Evolutionary conservation across 2,113 vertebrate species (phyloP), one percentile per base, ranked within the genome.

Genomic region (Corvus moneduloides): DNA sequence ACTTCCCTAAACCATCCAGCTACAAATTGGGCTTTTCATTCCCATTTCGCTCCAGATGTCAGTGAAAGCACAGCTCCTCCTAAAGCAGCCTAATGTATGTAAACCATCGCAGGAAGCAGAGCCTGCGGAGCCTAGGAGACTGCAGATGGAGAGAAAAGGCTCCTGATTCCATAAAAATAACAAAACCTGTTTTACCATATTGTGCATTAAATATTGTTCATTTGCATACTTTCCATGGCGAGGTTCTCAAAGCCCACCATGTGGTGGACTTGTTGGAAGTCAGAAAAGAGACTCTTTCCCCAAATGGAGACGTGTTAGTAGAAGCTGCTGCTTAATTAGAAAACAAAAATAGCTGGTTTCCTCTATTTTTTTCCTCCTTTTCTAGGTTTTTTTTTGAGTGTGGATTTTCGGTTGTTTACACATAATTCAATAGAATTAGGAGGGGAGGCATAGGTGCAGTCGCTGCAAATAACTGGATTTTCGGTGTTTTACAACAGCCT

Each of bases 111-210:
- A 11, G 89, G 88, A 84, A 95, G 86, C 88, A 5, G 58, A 78
- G 89, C 64, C 28, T 5, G 76, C 68, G 30, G 55, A 93, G 90
- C 89, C 55, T 86, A 35, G 84, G 90, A 96, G 95, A 92, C 96
- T 96, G 96, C 94, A 96, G 94, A 96, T 96, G 96, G 96, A 96
- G 89, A 96, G 87, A 97, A 96, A 95, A 95, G 92, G 90, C 96
- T 96, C 90, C 96, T 97, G 92, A 96, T 96, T 96, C 93, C 94
- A 92, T 81, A 86, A 89, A 94, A 96, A 96, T 96, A 93, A 95
- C 96, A 96, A 96, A 96, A 95, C 92, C 96, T 95, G 95, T 94
- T 96, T 95, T 93, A 95, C 93, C 96, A 95, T 95, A 95, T 96
- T 95, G 95, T 94, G 92, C 89, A 95, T 89, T 91, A 93, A 96